phyloP scores from a whole-genome alignment of 2,797 vertebrate genomes.

The Menidia menidia region DNA sequence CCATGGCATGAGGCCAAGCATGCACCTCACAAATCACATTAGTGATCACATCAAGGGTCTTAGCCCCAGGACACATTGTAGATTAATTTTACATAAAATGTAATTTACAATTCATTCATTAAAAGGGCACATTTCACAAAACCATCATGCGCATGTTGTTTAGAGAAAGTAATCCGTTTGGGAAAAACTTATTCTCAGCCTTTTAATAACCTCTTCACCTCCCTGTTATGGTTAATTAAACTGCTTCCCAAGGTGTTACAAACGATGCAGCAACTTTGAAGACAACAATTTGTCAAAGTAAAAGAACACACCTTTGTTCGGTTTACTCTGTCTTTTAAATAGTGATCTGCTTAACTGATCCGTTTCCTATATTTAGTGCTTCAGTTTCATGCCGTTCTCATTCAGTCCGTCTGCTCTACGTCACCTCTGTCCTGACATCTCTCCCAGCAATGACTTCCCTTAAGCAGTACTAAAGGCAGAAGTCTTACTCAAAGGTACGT shows the following conservation, averaged over 20 bases:
- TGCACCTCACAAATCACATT: slow-evolving; percentile 52
- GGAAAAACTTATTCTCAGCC: slow-evolving; percentile 4
- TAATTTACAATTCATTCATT: slow-evolving; percentile 64
- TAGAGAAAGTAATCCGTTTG: slow-evolving; percentile 36
- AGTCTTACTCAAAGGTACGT: slow-evolving; percentile 6
- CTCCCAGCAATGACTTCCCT: slow-evolving; percentile 9
- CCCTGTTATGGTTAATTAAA: slow-evolving; percentile 23
- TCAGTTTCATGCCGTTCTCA: slow-evolving; percentile 44
- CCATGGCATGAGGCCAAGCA: slow-evolving; percentile 53
- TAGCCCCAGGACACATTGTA: slow-evolving; percentile 51
- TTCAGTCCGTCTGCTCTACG: slow-evolving; percentile 34
- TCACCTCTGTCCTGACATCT: slow-evolving; percentile 24
- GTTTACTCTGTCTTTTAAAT: slow-evolving; percentile 8
- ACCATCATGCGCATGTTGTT: slow-evolving; percentile 40
- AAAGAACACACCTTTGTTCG: not conserved
- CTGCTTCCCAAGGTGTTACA: slow-evolving; percentile 4
- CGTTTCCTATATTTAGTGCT: slow-evolving; percentile 34
- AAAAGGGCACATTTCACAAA: slow-evolving; percentile 69
- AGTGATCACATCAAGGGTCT: slow-evolving; percentile 51
- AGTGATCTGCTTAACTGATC: slow-evolving; percentile 35
- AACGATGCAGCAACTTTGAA: not conserved
- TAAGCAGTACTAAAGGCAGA: not conserved
- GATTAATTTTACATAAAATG: slow-evolving; percentile 58
- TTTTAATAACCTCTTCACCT: slow-evolving; percentile 22
- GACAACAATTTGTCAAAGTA: not conserved